Evolutionary conservation across 2,113 vertebrate genomes (phyloP).

Genomic region (Callipepla californica): DNA sequence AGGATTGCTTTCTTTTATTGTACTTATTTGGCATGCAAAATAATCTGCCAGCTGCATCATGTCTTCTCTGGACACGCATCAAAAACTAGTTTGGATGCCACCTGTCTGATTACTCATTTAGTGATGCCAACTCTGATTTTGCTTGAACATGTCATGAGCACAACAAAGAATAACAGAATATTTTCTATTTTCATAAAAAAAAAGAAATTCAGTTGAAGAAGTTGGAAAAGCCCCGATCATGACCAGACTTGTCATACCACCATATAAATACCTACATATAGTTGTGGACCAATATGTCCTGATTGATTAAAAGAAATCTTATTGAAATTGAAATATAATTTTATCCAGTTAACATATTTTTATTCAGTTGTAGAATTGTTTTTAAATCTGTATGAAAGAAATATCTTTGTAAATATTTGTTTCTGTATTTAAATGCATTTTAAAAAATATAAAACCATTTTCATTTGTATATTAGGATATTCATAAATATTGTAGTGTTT

Average conservation of each 20-base stretch:
- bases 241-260: not conserved
- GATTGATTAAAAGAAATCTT: not conserved
- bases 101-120: conserved; percentile 60
- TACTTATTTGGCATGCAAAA: conserved; percentile 47
- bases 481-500: not conserved
- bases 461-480: not conserved
- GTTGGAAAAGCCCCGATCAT: not conserved
- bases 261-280: not conserved
- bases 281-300: not conserved
- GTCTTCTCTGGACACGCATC: not conserved
- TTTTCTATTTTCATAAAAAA: not conserved
- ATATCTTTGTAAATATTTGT: not conserved
- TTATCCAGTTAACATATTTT: rapidly evolving
- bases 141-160: not conserved
- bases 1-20: not conserved
- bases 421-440: not conserved
- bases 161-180: not conserved
- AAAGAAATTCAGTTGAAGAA: not conserved
- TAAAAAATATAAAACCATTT: not conserved
- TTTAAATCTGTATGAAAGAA: not conserved
- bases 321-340: not conserved
- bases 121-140: conserved; percentile 13
- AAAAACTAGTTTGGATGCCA: conserved; percentile 23
- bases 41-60: conserved; percentile 39
- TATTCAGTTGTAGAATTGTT: not conserved